Conservation (phyloP, 2,797 vertebrate species). For the Pelochelys cantorii region DNA sequence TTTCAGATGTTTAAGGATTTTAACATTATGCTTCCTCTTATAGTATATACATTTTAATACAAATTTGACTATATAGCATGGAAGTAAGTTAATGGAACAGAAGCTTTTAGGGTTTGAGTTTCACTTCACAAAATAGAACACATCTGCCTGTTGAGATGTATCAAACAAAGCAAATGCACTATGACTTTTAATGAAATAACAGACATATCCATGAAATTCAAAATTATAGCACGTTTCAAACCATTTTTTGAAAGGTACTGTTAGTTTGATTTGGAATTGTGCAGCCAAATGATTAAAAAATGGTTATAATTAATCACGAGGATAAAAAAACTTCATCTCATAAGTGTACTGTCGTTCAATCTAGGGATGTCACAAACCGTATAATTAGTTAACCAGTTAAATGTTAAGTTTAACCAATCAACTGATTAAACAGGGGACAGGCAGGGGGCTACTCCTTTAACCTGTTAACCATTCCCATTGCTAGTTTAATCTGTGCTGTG, state of each 20-base stretch:
- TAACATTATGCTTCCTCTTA: slow-evolving; percentile 10
- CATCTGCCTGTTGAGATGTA: neutral
- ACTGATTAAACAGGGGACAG: too few relatives aligned
- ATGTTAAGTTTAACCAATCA: too few relatives aligned
- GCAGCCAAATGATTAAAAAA: too few relatives aligned
- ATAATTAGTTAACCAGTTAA: too few relatives aligned
- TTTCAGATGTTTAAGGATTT: slow-evolving; percentile 11
- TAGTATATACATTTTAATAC: neutral
- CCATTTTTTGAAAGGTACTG: neutral
- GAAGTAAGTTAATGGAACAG: neutral
- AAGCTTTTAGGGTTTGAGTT: neutral
- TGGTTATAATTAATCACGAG: too few relatives aligned
- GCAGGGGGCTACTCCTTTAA: too few relatives aligned
- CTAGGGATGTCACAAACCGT: too few relatives aligned
- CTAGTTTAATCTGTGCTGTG: too few relatives aligned
- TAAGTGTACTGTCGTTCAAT: too few relatives aligned
- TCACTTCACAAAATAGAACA: slow-evolving; percentile 11
- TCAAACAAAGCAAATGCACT: neutral
- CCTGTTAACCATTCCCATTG: too few relatives aligned
- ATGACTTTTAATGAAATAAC: neutral
- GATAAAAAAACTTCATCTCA: too few relatives aligned
- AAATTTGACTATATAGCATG: neutral
- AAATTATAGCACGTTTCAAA: neutral
- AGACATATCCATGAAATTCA: neutral
- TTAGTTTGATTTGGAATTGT: neutral